Evolutionary conservation across 2,888 invertebrate species (phyloP).

Genomic region (Rotaria macrura): DNA sequence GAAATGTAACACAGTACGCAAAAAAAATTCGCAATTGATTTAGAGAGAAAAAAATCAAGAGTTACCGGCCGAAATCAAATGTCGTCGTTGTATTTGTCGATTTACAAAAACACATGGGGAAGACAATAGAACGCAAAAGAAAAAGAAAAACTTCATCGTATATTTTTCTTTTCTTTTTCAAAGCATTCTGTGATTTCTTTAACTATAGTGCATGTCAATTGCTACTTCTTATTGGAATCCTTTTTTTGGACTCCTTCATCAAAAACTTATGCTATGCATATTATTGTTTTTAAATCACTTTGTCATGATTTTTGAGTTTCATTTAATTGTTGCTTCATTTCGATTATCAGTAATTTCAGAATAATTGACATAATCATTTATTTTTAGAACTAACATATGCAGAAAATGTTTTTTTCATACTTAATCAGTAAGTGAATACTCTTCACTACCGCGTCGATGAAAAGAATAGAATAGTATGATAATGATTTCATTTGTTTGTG

Average conservation of each 20-base stretch:
- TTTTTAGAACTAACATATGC: neutral
- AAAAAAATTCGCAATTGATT: neutral
- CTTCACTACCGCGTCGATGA: neutral
- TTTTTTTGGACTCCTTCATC: neutral
- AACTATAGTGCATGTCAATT: no score
- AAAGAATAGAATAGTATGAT: no score
- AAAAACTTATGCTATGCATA: neutral
- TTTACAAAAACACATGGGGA: neutral
- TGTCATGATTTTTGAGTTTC: no score
- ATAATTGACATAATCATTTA: neutral
- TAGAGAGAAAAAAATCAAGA: neutral
- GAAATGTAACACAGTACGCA: neutral
- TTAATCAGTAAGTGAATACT: neutral
- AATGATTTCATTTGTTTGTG: no score
- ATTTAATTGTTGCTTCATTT: no score
- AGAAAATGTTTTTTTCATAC: neutral
- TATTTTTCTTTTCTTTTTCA: neutral
- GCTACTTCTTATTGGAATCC: neutral
- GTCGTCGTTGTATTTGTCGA: neutral
- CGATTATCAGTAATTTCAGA: neutral
- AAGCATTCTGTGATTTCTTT: neutral
- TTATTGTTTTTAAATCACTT: neutral
- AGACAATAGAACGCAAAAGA: neutral
- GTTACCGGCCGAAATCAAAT: neutral
- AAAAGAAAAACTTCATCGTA: neutral